A percentile compares a stretch with the other conserved stretches of the same genome.
These are phyloP conservation scores for Asarcornis scutulata DNA, from an alignment of 2,113 vertebrate species.

Conservation along the genomic window DNA sequence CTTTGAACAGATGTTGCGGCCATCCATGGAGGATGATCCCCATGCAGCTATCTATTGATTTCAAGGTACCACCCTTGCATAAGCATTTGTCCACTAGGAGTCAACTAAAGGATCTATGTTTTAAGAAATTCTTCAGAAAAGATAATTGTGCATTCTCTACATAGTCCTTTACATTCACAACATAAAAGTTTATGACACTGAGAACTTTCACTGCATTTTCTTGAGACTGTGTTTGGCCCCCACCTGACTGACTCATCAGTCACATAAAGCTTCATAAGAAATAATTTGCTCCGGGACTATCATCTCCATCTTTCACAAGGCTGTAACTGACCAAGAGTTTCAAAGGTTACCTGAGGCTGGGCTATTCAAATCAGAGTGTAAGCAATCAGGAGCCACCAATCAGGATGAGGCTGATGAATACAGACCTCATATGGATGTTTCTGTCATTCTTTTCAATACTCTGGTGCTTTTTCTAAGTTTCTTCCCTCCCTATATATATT, in stretches of 20 bases:
- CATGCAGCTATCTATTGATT: neutral
- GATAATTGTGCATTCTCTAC: neutral
- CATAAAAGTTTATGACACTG: neutral
- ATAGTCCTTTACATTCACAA: neutral
- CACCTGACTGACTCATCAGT: neutral
- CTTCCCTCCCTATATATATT: neutral
- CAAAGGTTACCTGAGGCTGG: neutral
- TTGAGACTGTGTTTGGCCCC: neutral
- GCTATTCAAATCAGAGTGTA: neutral
- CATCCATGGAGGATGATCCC: fast-evolving
- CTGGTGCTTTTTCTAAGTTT: neutral
- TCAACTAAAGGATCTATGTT: neutral
- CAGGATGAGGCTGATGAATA: neutral
- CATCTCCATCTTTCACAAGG: neutral
- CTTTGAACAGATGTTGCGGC: neutral
- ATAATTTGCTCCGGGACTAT: neutral
- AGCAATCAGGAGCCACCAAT: neutral
- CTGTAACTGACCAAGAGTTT: neutral
- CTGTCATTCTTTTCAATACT: neutral
- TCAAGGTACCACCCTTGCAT: neutral
- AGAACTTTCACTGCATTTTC: neutral
- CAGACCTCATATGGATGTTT: neutral
- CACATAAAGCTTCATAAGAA: neutral
- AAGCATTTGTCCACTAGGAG: neutral
- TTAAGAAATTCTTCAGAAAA: neutral